These are phyloP conservation scores for Drosophila kokeensis DNA, from an alignment of 2,888 invertebrate genomes.

Conservation along the genomic window DNA sequence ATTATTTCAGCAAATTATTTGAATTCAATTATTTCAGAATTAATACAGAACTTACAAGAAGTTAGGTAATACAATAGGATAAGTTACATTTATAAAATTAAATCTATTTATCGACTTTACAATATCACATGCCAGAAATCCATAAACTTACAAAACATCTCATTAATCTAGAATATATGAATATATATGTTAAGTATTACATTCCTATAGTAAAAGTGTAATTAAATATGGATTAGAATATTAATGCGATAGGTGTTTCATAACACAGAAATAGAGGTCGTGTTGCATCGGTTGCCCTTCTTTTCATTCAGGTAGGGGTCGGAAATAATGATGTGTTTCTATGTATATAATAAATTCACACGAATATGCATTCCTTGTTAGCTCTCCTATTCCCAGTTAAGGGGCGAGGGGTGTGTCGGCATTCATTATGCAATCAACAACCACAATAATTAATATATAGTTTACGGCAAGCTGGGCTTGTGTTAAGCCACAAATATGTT, in stretches of 20 bases:
- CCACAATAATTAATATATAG: conserved; percentile 22
- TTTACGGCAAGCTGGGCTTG: background rate
- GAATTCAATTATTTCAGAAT: too few relatives aligned
- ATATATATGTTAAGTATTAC: background rate
- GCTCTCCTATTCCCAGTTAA: background rate
- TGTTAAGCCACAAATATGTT: background rate
- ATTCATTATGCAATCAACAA: conserved; percentile 22
- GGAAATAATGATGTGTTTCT: background rate
- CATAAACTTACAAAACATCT: background rate
- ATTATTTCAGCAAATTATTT: background rate
- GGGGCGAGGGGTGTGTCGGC: conserved; percentile 1
- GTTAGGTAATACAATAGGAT: background rate
- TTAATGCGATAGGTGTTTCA: background rate
- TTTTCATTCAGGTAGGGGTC: background rate
- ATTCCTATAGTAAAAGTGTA: background rate
- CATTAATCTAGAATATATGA: background rate
- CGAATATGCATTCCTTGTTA: conserved; percentile 18
- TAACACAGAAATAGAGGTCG: background rate
- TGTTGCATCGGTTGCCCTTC: background rate
- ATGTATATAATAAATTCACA: conserved; percentile 26
- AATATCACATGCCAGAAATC: background rate
- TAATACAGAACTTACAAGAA: background rate
- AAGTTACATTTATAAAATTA: background rate
- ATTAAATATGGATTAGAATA: background rate
- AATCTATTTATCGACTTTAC: background rate